Percentiles rank a stretch among this genome's conserved stretches.
Conservation (phyloP, 2,113 vertebrate species). For the Indicator indicator region DNA sequence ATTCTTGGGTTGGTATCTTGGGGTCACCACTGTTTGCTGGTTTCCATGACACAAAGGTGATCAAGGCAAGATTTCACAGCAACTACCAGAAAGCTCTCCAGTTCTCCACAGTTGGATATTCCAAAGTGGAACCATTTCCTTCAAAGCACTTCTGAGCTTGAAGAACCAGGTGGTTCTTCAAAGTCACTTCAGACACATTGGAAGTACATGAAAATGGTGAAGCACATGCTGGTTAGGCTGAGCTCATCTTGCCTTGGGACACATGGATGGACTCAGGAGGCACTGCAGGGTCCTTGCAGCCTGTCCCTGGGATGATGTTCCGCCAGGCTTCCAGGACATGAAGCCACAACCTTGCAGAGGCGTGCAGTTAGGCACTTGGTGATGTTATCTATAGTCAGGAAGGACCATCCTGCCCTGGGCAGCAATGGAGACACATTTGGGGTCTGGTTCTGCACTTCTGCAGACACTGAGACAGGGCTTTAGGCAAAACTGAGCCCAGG, state of each 20-base stretch:
- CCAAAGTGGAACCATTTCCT: neutral
- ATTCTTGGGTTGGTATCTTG: neutral
- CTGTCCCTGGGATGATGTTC: neutral
- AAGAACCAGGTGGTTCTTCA: neutral
- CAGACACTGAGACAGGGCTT: neutral
- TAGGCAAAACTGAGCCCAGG: neutral
- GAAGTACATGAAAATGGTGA: accelerated
- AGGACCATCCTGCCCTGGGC: neutral
- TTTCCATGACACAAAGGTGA: neutral
- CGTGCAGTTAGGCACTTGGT: neutral
- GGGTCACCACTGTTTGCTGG: neutral
- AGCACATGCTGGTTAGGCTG: accelerated
- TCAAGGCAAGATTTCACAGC: neutral
- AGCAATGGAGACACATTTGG: neutral
- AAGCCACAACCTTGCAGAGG: neutral
- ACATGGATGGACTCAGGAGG: neutral
- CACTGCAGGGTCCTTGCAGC: neutral
- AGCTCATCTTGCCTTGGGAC: neutral
- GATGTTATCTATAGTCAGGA: neutral
- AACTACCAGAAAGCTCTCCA: neutral
- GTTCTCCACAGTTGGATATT: neutral
- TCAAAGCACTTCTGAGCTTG: neutral
- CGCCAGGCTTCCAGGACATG: neutral
- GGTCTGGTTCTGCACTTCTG: neutral
- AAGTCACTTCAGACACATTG: neutral